Evolutionary conservation across 2,888 invertebrate genomes (phyloP).

Genomic region (Drosophila eohydei): DNA sequence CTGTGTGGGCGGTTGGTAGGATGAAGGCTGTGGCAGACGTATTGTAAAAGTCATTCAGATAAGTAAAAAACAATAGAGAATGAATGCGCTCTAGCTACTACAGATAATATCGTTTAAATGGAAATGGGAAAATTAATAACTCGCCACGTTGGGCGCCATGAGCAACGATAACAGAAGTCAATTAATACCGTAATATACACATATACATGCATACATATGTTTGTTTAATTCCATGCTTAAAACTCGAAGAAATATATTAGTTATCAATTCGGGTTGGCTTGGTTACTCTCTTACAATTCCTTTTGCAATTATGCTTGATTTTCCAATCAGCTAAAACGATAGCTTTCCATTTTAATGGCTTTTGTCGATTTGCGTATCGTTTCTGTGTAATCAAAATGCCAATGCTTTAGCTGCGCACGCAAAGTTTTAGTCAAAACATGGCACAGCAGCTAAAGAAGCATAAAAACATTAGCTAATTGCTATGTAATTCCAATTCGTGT

Average conservation of each 20-base stretch:
- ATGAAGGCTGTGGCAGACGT: background rate
- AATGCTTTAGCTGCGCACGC: conserved; percentile 29
- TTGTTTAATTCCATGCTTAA: no score
- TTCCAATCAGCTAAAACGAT: conserved; percentile 8
- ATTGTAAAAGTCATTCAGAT: conserved; percentile 45
- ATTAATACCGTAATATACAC: conserved; percentile 19
- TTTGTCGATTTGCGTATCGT: conserved; percentile 25
- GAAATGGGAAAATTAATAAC: conserved; percentile 57
- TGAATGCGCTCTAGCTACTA: conserved; percentile 6
- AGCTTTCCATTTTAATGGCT: conserved; percentile 6
- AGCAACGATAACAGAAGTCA: conserved; percentile 34
- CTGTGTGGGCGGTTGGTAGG: background rate
- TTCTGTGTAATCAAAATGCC: conserved; percentile 17
- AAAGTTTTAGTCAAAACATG: conserved; percentile 33
- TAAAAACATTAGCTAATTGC: conserved; percentile 57
- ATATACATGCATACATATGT: background rate
- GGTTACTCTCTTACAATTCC: no score
- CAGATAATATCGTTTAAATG: conserved; percentile 44
- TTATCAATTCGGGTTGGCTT: background rate
- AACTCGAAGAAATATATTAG: background rate
- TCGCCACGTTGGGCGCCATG: conserved; percentile 14
- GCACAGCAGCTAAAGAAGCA: conserved; percentile 12
- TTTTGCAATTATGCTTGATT: background rate
- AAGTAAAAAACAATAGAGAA: conserved; percentile 33
- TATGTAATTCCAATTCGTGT: conserved; percentile 18